Conservation (phyloP, 2,113 vertebrate species). For the Mungos mungo region DNA sequence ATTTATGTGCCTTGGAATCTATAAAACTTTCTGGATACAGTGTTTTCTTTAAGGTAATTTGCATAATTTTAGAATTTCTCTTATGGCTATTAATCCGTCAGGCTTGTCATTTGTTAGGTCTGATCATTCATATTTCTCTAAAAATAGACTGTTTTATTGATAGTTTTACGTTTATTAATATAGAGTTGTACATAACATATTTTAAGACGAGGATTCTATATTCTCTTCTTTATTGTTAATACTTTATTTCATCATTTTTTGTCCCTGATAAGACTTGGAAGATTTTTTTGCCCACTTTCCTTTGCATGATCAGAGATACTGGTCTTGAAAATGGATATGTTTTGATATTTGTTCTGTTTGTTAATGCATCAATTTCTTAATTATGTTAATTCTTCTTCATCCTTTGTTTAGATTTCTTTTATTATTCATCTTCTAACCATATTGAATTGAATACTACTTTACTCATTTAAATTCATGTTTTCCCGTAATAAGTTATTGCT, state of each 20-base stretch:
- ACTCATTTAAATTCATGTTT: not conserved
- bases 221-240: not conserved
- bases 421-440: not conserved
- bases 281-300: not conserved
- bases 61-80: not conserved
- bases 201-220: not conserved
- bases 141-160: not conserved
- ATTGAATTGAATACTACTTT: not conserved
- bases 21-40: not conserved
- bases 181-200: not conserved
- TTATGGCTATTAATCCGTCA: not conserved
- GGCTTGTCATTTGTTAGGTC: not conserved
- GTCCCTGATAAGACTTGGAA: not conserved
- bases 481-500: not conserved
- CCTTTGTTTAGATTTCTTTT: not conserved
- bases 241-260: not conserved
- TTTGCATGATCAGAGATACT: not conserved
- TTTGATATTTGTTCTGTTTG: not conserved
- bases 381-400: not conserved
- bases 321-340: not conserved
- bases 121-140: not conserved
- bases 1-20: not conserved
- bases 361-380: not conserved
- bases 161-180: not conserved
- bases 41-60: not conserved